Conservation (phyloP, 2,113 vertebrate genomes). For the Engraulis encrasicolus region DNA sequence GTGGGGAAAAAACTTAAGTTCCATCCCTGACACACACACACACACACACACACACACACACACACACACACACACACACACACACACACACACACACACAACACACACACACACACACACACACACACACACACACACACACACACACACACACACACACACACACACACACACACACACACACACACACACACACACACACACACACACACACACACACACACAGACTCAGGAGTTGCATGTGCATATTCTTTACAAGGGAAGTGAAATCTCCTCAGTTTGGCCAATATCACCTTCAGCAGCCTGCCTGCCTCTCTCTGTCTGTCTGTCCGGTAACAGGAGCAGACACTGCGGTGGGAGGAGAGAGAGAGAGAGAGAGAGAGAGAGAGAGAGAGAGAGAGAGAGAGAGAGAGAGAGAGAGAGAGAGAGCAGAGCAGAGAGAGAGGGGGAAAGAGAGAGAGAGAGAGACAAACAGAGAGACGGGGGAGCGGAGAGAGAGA, state of each 20-base stretch:
- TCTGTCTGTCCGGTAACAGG: background rate
- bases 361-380: background rate
- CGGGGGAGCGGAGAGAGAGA: too few species aligned
- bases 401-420: background rate
- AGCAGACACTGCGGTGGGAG: constrained; percentile 6
- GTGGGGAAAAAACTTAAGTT: too few species aligned
- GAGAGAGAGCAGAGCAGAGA: too few species aligned
- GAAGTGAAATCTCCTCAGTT: background rate
- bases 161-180: background rate
- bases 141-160: background rate
- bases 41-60: background rate
- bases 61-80: background rate
- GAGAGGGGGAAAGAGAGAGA: background rate
- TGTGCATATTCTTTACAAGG: background rate
- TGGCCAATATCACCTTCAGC: constrained; percentile 22
- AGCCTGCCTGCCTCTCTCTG: background rate
- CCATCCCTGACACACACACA: too few species aligned
- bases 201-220: background rate
- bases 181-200: background rate
- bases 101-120: background rate
- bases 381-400: constrained; percentile 1
- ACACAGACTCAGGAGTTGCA: background rate
- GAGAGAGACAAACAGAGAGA: too few species aligned
- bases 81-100: too few species aligned
- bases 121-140: background rate